These are phyloP conservation scores for Hippocampus guttulatus DNA, from an alignment of 2,113 vertebrate genomes.

Conservation along the genomic window DNA sequence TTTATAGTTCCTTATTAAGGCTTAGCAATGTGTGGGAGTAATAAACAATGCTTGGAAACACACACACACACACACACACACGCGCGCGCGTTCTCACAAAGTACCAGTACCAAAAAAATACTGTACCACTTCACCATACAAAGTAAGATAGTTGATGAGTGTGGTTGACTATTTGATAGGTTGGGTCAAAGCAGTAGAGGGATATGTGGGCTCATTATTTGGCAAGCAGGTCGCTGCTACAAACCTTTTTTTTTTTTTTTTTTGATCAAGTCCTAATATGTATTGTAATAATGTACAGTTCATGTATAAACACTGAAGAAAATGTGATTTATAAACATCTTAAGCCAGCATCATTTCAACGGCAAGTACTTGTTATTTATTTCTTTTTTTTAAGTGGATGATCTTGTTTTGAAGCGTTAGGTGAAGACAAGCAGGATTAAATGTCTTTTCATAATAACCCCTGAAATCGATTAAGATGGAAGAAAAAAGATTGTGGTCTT, in stretches of 20 bases:
- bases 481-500: conserved; percentile 10
- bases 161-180: background rate
- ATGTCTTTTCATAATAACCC: background rate
- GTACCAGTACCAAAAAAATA: background rate
- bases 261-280: background rate
- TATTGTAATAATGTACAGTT: background rate
- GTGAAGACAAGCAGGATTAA: background rate
- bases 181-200: too few species aligned
- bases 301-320: background rate
- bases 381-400: background rate
- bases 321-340: background rate
- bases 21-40: background rate
- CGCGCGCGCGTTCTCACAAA: background rate
- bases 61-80: background rate
- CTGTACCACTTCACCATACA: background rate
- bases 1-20: background rate
- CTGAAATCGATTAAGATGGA: background rate
- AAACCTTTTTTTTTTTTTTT: background rate
- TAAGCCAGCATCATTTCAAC: background rate
- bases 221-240: background rate
- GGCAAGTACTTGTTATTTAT: background rate
- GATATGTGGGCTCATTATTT: background rate
- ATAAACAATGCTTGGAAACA: background rate
- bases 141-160: background rate
- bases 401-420: background rate